Evolutionary conservation across 2,797 vertebrate species (phyloP), one percentile per base, ranked within the genome.

Genomic region (Epinephelus coioides): DNA sequence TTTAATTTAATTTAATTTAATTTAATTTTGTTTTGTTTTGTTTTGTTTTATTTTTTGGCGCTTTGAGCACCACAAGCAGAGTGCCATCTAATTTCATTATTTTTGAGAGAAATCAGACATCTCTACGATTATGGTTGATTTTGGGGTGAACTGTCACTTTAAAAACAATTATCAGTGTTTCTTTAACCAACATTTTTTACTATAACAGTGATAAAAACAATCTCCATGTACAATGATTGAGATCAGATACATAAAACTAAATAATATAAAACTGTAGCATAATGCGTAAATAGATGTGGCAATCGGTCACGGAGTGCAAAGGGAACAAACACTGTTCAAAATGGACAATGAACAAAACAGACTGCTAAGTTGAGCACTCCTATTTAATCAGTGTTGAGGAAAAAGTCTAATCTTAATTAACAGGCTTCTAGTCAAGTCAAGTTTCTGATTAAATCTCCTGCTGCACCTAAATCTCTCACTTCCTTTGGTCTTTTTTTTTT

Each of bases 351-450:
- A 64, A 53, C 68, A 69, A 74, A 77, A 72, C 59, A 54, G 15
- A 75, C 18, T 76, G 73, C 66, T 21, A 30, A 56, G 40, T 34
- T 47, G 40, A 64, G 51, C 68, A 50, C 85, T 83, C 81, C 21
- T 73, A 12, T 76, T 73, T 68, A 51, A 81, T 73, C 69, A 69
- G 56, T 40, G 50, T n/a, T 65, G 50, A 67, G 46, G 30, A 40
- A 50, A 76, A 44, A 70, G 63, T 34, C 4, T 49, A 55, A 72
- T 65, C 73, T 51, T 83, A 78, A 86, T 88, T 86, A 86, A 60
- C 59, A 78, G 38, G 54, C 69, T 82, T 78, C 38, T 13, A 66
- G 56, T 78, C 44, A 69, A 81, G 51, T 51, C 43, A 72, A 60
- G 47, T 63, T 44, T 69, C 56, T 54, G 69, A 79, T 67, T 69